A percentile compares a stretch with the other conserved stretches of the same genome.
Conservation (phyloP, 2,797 vertebrate species). For the Acanthurus lineatus region DNA sequence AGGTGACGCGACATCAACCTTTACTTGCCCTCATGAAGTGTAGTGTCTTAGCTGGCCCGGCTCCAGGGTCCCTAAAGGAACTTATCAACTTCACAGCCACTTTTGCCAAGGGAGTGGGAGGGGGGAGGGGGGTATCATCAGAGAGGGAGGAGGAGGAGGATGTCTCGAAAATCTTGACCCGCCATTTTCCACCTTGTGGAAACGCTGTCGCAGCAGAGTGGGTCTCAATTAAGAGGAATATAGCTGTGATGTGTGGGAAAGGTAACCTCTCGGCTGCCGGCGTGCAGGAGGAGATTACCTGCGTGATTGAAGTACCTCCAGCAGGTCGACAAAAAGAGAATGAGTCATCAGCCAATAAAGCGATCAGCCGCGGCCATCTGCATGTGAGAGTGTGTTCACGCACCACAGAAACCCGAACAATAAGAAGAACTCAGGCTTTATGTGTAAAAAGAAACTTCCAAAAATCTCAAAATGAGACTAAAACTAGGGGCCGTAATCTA, state of each 20-base stretch:
- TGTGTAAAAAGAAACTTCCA: conserved; percentile 1
- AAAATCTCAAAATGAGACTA: conserved; percentile 13
- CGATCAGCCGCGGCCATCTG: conserved; percentile 56
- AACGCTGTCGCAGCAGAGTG: conserved; percentile 76
- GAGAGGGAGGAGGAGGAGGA: conserved; percentile 4
- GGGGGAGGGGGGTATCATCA: not conserved
- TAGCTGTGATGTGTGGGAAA: conserved; percentile 69
- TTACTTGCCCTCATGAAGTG: conserved; percentile 61
- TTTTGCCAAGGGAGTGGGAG: conserved; percentile 46
- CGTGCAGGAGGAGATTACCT: conserved; percentile 68
- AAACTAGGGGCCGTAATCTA: conserved; percentile 16
- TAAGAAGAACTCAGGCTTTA: not conserved
- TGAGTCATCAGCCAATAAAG: conserved; percentile 72
- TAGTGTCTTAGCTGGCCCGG: conserved; percentile 60
- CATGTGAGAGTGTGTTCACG: conserved; percentile 33
- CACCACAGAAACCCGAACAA: conserved; percentile 10
- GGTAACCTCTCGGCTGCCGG: conserved; percentile 68
- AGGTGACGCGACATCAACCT: conserved; percentile 65
- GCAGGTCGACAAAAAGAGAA: conserved; percentile 61
- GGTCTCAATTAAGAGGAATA: conserved; percentile 81
- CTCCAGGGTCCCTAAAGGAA: conserved; percentile 67
- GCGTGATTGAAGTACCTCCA: conserved; percentile 73
- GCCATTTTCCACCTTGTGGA: conserved; percentile 75
- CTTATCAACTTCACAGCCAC: conserved; percentile 74
- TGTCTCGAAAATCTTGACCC: conserved; percentile 71